Base-by-base conservation (phyloP, 2,888 invertebrate species). In the Apamea anceps region DNA sequence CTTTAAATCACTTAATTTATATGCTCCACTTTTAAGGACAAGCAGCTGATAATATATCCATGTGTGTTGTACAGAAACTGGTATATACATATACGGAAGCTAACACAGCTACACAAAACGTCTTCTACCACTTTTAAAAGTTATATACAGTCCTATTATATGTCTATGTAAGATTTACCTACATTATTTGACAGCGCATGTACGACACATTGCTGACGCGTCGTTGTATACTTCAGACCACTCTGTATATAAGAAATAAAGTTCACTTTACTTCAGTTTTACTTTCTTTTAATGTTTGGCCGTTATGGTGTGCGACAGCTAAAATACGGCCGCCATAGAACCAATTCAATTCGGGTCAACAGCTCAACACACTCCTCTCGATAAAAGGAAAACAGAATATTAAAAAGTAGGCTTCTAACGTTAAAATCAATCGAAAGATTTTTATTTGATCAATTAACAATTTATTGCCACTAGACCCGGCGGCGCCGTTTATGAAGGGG, bases 391-490 rank as follows among this genome's bases (percentile, higher is more conserved):
- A 32, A 32, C 32, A 32, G 32, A 32, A 32, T 32, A 32, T 32
- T 32, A 32, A 32, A 32, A 32, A 32, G 32, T 32, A 32, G 32
- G 32, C 32, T 32, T 32, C 32, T 32, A 32, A 32, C 32, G 3
- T 32, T 32, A 32, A 32, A 32, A 32, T 32, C 32, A 32, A 32
- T 0, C 2, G 32, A 32, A 32, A 32, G 32, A 2, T 2, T 32
- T 32, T 32, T 32, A 32, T 32, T 32, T 37, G 48, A 37, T 74
- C 73, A 60, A 42, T 80, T n/a, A 67, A 77, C 5, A 73, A 73
- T 60, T 18, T 48, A 79, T 57, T 60, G 28, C 7, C 3, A 48
- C 51, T 80, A 28, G 28, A 28, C 5, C 57, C 37, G n/a, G n/a
- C n/a, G n/a, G n/a, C n/a, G n/a, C n/a, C n/a, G 5, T 60, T 60